Evolutionary conservation across 2,888 invertebrate genomes (phyloP).

Genomic region (Synergus umbraculus): DNA sequence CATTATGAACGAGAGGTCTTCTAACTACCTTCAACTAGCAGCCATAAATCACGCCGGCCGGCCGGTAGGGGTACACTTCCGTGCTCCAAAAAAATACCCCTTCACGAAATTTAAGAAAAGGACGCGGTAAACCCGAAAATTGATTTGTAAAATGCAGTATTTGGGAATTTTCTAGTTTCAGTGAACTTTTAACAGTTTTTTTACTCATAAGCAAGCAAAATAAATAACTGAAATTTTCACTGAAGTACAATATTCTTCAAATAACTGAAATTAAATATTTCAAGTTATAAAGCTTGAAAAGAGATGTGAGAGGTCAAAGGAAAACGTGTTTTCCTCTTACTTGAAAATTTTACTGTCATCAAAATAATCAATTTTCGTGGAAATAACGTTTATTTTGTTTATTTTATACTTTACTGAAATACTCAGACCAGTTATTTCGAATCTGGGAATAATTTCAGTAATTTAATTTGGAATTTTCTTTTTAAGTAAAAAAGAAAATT

Average conservation of each 20-base stretch:
- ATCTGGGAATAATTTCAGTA: background rate
- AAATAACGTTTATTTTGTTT: too few relatives aligned
- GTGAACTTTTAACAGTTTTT: too few relatives aligned
- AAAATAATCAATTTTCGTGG: too few relatives aligned
- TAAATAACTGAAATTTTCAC: too few relatives aligned
- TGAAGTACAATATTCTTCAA: too few relatives aligned
- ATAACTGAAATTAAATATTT: too few relatives aligned
- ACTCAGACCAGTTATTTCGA: background rate
- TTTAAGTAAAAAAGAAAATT: too few relatives aligned
- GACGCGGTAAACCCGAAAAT: too few relatives aligned
- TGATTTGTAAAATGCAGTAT: too few relatives aligned
- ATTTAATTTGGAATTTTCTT: too few relatives aligned
- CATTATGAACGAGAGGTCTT: background rate
- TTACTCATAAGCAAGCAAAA: too few relatives aligned
- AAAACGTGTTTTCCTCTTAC: background rate
- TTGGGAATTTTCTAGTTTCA: too few relatives aligned
- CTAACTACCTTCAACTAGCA: background rate
- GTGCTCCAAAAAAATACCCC: conserved; percentile 27
- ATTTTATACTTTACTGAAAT: background rate
- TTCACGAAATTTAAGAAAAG: conserved; percentile 20
- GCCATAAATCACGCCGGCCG: conserved; percentile 20
- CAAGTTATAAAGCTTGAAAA: background rate
- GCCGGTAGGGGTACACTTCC: conserved; percentile 27
- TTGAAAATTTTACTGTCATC: background rate
- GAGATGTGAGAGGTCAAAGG: background rate